A percentile compares a stretch with the other conserved stretches of the same genome.
Evolutionary conservation across 2,113 vertebrate species (phyloP).

Genomic region (Centropristis striata): DNA sequence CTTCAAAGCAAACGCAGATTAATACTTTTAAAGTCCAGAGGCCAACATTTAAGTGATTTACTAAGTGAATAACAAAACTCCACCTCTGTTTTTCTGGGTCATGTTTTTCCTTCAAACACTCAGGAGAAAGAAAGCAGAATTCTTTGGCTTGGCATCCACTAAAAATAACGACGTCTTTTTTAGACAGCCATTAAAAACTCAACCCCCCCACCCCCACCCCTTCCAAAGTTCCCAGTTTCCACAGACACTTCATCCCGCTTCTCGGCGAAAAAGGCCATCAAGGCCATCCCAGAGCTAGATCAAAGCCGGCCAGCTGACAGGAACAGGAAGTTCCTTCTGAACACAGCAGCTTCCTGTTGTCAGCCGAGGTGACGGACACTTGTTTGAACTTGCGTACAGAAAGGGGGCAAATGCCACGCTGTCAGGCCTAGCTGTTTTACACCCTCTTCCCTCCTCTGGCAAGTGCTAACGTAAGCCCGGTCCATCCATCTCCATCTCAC

Average conservation of each 20-base stretch:
- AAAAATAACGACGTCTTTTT: conserved; percentile 77
- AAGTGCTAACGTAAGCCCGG: conserved; percentile 74
- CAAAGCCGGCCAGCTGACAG: conserved; percentile 83
- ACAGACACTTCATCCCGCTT: conserved; percentile 61
- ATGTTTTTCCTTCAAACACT: conserved; percentile 64
- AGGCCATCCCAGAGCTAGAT: conserved; percentile 78
- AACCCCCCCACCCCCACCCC: conserved; percentile 25
- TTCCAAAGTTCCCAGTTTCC: conserved; percentile 62
- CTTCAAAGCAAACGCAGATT: conserved; percentile 46
- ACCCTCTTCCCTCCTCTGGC: conserved; percentile 61
- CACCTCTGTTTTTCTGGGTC: conserved; percentile 63
- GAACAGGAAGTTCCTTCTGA: conserved; percentile 84
- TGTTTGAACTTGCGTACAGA: conserved; percentile 80
- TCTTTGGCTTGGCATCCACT: conserved; percentile 69
- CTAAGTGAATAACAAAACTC: conserved; percentile 55
- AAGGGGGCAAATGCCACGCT: conserved; percentile 75
- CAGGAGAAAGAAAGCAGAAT: conserved; percentile 63
- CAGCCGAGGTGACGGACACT: conserved; percentile 83
- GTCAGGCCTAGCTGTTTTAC: conserved; percentile 66
- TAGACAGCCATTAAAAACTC: conserved; percentile 71
- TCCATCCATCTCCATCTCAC: conserved; percentile 80
- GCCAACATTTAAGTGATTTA: conserved; percentile 45
- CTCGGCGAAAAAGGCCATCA: conserved; percentile 74
- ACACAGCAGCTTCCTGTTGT: conserved; percentile 85
- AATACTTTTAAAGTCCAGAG: conserved; percentile 35